Conservation (phyloP, 2,797 vertebrate genomes). For the Melanotaenia maccullochi region DNA sequence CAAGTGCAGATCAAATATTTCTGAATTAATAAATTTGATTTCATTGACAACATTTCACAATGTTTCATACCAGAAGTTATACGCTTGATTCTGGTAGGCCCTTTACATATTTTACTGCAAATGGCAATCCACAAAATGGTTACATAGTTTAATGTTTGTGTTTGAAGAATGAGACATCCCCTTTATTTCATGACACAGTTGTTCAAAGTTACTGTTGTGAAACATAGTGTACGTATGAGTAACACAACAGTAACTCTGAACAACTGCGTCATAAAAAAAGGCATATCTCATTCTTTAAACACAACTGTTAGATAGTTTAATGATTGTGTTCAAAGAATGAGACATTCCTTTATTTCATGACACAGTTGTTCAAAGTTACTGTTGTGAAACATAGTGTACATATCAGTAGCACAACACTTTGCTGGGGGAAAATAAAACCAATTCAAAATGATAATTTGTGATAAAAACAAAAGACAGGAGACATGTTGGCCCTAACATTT, state of each 20-base stretch:
- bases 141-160: neutral
- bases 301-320: neutral
- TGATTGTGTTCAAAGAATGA: slow-evolving; percentile 11
- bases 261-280: no score
- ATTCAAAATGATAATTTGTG: neutral
- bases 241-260: slow-evolving; percentile 5
- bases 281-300: no score
- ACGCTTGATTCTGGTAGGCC: neutral
- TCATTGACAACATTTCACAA: neutral
- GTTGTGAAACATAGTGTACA: slow-evolving; percentile 7
- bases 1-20: neutral
- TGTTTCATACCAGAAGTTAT: neutral
- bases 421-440: neutral
- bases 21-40: neutral
- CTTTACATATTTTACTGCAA: neutral
- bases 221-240: slow-evolving; percentile 5
- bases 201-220: slow-evolving; percentile 12
- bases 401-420: neutral
- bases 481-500: neutral
- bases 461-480: slow-evolving; percentile 24
- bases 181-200: slow-evolving; percentile 11
- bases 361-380: slow-evolving; percentile 1
- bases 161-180: slow-evolving; percentile 22
- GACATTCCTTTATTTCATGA: slow-evolving; percentile 26
- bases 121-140: slow-evolving; percentile 9